phyloP scores from a whole-genome alignment of 2,797 vertebrate species.

The Neosilurus hyrtlii region DNA sequence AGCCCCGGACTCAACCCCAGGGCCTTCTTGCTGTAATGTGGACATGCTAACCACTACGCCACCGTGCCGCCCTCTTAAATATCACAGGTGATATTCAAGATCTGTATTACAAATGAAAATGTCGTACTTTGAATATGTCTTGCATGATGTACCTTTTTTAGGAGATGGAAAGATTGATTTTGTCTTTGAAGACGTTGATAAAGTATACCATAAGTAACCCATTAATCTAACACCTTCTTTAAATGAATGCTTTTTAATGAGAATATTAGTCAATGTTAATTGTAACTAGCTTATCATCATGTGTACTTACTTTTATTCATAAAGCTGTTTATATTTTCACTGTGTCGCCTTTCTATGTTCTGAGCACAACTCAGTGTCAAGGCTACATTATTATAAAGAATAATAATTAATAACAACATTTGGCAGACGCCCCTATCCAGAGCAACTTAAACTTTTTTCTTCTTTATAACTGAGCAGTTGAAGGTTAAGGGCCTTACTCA shows the following conservation, averaged over 20 bases:
- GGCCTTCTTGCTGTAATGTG: too few species aligned
- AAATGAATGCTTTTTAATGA: slow-evolving; percentile 10
- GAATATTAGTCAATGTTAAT: neutral
- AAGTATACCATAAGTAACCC: neutral
- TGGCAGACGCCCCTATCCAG: too few species aligned
- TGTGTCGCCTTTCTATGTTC: slow-evolving; percentile 2
- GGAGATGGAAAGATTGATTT: neutral
- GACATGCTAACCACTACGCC: too few species aligned
- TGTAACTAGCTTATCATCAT: neutral
- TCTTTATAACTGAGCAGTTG: too few species aligned
- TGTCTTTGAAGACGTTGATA: neutral
- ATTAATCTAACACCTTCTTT: slow-evolving; percentile 3
- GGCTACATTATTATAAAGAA: neutral
- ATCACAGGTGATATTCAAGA: too few species aligned
- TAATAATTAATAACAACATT: neutral
- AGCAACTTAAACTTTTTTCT: too few species aligned
- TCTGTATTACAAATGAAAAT: neutral
- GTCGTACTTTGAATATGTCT: neutral
- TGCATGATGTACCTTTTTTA: slow-evolving; percentile 5
- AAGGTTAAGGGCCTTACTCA: too few species aligned
- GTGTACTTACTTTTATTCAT: slow-evolving; percentile 16
- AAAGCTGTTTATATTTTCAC: slow-evolving; percentile 23
- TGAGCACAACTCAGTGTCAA: neutral
- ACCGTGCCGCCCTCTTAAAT: too few species aligned
- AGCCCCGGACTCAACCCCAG: too few species aligned